phyloP scores from a whole-genome alignment of 2,797 vertebrate genomes.

The Scolopax rusticola region DNA sequence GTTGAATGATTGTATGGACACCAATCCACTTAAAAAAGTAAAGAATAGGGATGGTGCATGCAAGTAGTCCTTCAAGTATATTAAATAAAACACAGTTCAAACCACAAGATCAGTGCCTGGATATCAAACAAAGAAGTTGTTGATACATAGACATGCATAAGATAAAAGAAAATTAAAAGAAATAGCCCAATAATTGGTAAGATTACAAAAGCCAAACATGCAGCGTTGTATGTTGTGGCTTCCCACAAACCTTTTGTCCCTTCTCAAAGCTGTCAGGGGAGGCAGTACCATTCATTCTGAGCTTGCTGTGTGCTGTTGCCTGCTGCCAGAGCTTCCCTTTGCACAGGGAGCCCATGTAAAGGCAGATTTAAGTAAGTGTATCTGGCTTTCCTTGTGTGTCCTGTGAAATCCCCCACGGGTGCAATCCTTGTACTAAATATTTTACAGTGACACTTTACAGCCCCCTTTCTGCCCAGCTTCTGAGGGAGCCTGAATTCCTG shows the following conservation, averaged over 20 bases:
- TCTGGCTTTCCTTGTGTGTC: not conserved
- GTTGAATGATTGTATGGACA: not conserved
- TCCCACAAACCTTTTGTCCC: not conserved
- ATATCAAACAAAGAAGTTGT: not conserved
- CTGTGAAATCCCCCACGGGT: not conserved
- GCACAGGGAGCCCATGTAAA: fast-evolving
- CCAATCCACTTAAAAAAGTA: not conserved
- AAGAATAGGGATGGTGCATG: not conserved
- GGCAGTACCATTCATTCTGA: not conserved
- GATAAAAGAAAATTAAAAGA: not conserved
- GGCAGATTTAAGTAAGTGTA: not conserved
- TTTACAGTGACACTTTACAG: not conserved
- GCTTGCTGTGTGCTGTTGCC: not conserved
- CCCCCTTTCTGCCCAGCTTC: not conserved
- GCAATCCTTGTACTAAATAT: not conserved
- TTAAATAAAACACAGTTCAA: not conserved
- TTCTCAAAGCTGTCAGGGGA: not conserved
- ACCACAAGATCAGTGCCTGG: not conserved
- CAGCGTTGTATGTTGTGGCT: not conserved
- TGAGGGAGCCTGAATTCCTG: not conserved
- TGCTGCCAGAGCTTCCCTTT: not conserved
- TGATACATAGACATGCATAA: not conserved
- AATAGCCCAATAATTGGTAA: not conserved
- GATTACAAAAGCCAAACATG: not conserved
- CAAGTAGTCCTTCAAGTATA: not conserved